phyloP scores from a whole-genome alignment of 2,888 invertebrate genomes.

The Noctua janthina region DNA sequence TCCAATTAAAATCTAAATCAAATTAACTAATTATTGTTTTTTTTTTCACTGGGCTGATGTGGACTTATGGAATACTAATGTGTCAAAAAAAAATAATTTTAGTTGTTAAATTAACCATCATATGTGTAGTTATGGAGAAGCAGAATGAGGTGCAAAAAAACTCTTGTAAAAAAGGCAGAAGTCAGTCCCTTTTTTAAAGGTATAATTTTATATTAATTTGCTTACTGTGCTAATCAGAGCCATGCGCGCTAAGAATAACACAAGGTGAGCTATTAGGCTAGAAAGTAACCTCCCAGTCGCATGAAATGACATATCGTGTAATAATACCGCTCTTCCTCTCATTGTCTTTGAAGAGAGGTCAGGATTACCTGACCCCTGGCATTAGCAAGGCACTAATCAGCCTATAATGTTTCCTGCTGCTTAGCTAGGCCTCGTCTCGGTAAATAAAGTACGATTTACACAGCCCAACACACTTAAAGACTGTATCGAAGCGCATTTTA shows the following conservation, averaged over 20 bases:
- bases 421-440: neutral
- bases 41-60: neutral
- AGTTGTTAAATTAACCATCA: constrained; percentile 36
- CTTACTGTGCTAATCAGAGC: constrained; percentile 31
- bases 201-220: constrained; percentile 30
- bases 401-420: neutral
- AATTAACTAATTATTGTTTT: neutral
- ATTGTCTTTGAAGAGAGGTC: neutral
- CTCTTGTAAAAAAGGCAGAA: constrained; percentile 13
- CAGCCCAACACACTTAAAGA: no score
- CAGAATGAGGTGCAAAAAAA: constrained; percentile 11
- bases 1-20: neutral
- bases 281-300: neutral
- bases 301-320: neutral
- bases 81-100: neutral
- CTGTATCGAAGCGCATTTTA: no score
- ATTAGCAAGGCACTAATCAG: neutral
- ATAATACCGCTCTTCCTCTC: neutral
- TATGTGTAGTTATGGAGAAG: constrained; percentile 19
- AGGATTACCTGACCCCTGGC: no score
- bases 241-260: neutral
- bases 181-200: constrained; percentile 41
- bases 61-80: neutral
- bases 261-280: neutral
- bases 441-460: neutral